Conservation (phyloP, 2,113 vertebrate species). For the Pimephales promelas region DNA sequence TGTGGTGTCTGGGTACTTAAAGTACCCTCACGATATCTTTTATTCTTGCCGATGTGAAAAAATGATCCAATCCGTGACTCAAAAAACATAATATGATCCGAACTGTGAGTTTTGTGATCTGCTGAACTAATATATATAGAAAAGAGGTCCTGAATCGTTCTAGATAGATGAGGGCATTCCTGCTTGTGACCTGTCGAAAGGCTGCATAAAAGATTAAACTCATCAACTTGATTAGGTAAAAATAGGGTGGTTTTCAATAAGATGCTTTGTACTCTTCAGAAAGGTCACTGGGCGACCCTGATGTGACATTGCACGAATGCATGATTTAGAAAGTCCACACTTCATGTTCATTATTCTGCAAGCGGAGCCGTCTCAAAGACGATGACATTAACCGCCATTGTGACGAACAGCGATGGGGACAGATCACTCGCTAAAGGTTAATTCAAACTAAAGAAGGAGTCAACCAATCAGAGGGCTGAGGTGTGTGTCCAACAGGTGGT, state of each 20-base stretch:
- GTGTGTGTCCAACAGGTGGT: constrained; percentile 32
- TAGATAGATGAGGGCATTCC: background rate
- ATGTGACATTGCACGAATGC: background rate
- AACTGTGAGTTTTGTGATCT: no score
- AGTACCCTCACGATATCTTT: no score
- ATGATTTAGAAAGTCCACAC: background rate
- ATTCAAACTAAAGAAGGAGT: constrained; percentile 21
- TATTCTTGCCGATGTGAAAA: no score
- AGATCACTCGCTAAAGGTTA: constrained; percentile 33
- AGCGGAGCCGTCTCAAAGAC: background rate
- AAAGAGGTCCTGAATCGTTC: background rate
- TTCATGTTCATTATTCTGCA: constrained; percentile 28
- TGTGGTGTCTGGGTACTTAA: no score
- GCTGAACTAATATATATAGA: background rate
- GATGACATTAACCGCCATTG: constrained; percentile 32
- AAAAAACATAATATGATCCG: no score
- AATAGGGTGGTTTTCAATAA: constrained; percentile 16
- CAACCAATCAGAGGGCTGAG: constrained; percentile 18
- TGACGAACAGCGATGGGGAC: constrained; percentile 15
- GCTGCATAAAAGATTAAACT: constrained; percentile 25
- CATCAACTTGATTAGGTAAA: constrained; percentile 26
- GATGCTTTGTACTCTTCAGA: constrained; percentile 28
- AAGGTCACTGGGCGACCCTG: constrained; percentile 21
- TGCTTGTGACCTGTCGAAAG: background rate
- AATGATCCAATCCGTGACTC: no score